Conservation (phyloP, 2,888 invertebrate genomes). For the Scotopteryx bipunctaria region DNA sequence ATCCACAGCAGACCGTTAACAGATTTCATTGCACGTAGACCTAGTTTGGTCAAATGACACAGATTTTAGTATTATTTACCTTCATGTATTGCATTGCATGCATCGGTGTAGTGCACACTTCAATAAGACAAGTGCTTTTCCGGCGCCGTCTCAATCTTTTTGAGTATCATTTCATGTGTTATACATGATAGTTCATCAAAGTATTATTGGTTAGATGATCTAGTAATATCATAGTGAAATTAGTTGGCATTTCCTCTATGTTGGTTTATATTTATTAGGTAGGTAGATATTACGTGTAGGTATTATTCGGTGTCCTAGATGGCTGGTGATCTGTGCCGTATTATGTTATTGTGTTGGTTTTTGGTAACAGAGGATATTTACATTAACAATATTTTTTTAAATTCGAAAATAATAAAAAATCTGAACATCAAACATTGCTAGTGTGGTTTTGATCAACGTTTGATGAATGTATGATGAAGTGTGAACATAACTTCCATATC, state of each 20-base stretch:
- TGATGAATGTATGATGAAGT: too few relatives aligned
- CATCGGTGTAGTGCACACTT: slow-evolving; percentile 18
- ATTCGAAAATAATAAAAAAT: too few relatives aligned
- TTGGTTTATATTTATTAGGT: slow-evolving; percentile 20
- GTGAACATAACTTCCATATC: too few relatives aligned
- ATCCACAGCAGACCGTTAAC: slow-evolving; percentile 37
- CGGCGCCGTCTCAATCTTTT: slow-evolving; percentile 19
- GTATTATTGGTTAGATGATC: slow-evolving; percentile 23
- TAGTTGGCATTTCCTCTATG: slow-evolving; percentile 33
- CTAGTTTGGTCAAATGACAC: slow-evolving; percentile 39
- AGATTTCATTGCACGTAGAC: slow-evolving; percentile 39
- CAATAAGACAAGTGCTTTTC: slow-evolving; percentile 18
- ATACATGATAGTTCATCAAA: slow-evolving; percentile 22
- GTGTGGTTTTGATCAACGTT: too few relatives aligned
- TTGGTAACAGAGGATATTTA: too few relatives aligned
- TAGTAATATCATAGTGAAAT: slow-evolving; percentile 29
- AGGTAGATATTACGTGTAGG: slow-evolving; percentile 15
- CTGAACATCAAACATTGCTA: too few relatives aligned
- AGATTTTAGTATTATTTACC: slow-evolving; percentile 32
- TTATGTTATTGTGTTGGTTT: slow-evolving; percentile 6
- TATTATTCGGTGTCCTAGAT: slow-evolving; percentile 35
- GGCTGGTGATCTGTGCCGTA: slow-evolving; percentile 31
- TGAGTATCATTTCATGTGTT: slow-evolving; percentile 18
- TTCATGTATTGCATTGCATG: slow-evolving; percentile 27
- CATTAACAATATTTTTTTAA: too few relatives aligned